These are phyloP conservation scores for Julus scanicus DNA, from an alignment of 2,888 invertebrate species.

Conservation along the genomic window DNA sequence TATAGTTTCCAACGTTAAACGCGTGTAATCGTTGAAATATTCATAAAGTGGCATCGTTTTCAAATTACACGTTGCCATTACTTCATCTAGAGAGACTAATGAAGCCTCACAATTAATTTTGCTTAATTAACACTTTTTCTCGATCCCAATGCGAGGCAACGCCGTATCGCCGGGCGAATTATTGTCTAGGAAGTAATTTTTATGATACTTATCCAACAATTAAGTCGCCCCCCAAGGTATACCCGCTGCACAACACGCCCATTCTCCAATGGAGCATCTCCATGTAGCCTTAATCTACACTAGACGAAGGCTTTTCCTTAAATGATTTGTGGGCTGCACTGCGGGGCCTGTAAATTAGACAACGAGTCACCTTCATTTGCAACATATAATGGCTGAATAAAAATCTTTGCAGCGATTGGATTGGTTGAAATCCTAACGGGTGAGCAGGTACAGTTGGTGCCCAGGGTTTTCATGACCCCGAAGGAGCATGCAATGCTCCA, in stretches of 20 bases:
- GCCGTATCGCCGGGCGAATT: not conserved
- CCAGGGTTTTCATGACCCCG: not conserved
- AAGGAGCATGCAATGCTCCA: not conserved
- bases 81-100: constrained; percentile 10
- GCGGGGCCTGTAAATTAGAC: not conserved
- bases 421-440: not conserved
- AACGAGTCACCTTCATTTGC: constrained; percentile 19
- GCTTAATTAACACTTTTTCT: constrained; percentile 41
- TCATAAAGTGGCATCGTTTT: constrained; percentile 43
- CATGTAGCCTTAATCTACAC: not conserved
- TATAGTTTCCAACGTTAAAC: not conserved
- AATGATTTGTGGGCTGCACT: constrained; percentile 8
- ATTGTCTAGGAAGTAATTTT: constrained; percentile 12
- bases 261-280: not conserved
- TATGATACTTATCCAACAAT: constrained; percentile 23
- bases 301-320: not conserved
- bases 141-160: constrained; percentile 1
- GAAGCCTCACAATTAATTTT: constrained; percentile 37
- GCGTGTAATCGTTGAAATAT: constrained; percentile 4
- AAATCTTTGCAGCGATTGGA: not conserved
- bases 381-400: not conserved
- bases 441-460: not conserved
- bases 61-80: constrained; percentile 40
- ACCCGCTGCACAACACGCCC: not conserved
- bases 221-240: constrained; percentile 30